Evolutionary conservation across 2,888 invertebrate species (phyloP).

Genomic region (Perizoma flavofasciatum): DNA sequence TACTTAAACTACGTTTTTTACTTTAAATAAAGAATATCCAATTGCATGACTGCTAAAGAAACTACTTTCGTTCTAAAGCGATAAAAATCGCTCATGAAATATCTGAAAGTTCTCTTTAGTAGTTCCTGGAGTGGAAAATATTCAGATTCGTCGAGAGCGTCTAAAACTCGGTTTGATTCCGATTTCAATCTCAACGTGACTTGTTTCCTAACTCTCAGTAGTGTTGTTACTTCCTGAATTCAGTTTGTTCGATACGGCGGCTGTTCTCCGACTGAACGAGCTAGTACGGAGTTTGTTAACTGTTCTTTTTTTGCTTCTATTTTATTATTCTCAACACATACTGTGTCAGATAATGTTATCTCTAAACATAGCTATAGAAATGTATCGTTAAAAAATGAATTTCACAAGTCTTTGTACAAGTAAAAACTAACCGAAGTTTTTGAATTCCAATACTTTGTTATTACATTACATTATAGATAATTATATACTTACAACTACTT

Average conservation of each 20-base stretch:
- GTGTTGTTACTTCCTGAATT: slow-evolving; percentile 22
- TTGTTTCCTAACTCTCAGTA: slow-evolving; percentile 33
- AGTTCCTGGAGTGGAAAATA: slow-evolving; percentile 18
- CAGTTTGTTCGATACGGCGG: slow-evolving; percentile 11
- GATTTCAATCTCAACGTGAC: slow-evolving; percentile 47
- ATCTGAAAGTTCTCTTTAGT: background rate
- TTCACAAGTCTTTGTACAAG: no score
- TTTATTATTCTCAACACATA: background rate
- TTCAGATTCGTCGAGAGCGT: slow-evolving; percentile 30
- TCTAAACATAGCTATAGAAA: no score
- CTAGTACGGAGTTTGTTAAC: slow-evolving; percentile 7
- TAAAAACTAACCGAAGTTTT: no score
- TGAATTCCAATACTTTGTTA: no score
- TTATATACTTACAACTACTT: no score
- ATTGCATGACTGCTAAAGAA: no score
- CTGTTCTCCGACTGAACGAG: slow-evolving; percentile 2
- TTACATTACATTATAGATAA: no score
- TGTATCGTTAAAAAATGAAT: no score
- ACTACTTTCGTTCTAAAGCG: no score
- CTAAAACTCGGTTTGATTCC: slow-evolving; percentile 44
- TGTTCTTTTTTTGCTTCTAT: background rate
- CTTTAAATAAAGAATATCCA: no score
- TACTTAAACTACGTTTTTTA: no score
- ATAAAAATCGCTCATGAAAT: background rate
- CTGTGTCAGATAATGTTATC: no score